A percentile compares a stretch with the other conserved stretches of the same genome.
phyloP scores from a whole-genome alignment of 2,113 vertebrate species.

The Callorhinus ursinus region DNA sequence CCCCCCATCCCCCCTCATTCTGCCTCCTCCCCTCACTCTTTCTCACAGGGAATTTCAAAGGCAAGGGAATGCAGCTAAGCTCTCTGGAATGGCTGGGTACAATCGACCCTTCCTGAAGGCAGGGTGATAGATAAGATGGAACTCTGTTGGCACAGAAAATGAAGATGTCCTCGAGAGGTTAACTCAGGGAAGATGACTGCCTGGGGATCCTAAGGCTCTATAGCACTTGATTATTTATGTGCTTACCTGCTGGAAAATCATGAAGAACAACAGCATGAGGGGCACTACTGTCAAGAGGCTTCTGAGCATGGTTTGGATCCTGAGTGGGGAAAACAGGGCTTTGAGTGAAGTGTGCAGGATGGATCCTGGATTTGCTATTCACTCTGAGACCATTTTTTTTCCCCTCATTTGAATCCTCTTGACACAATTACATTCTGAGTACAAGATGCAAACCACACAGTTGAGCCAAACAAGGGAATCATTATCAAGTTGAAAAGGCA shows the following conservation, averaged over 20 bases:
- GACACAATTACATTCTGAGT: neutral
- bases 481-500: neutral
- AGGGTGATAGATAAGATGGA: neutral
- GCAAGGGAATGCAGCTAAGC: neutral
- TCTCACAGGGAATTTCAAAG: neutral
- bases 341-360: neutral
- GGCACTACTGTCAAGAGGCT: slow-evolving; percentile 72
- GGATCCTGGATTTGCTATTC: neutral
- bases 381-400: slow-evolving; percentile 11
- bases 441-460: neutral
- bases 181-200: neutral
- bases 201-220: neutral
- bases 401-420: neutral
- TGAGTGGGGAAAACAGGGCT: slow-evolving; percentile 72
- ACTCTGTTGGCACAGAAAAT: neutral
- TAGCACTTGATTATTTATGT: neutral
- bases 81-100: neutral
- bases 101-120: neutral
- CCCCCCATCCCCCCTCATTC: neutral
- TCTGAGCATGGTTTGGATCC: slow-evolving; percentile 79
- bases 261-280: slow-evolving; percentile 91
- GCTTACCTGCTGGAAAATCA: slow-evolving; percentile 93
- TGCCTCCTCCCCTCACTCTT: neutral
- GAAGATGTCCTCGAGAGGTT: neutral
- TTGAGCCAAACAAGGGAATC: neutral